phyloP scores from a whole-genome alignment of 2,113 vertebrate genomes.

The Odocoileus virginianus region DNA sequence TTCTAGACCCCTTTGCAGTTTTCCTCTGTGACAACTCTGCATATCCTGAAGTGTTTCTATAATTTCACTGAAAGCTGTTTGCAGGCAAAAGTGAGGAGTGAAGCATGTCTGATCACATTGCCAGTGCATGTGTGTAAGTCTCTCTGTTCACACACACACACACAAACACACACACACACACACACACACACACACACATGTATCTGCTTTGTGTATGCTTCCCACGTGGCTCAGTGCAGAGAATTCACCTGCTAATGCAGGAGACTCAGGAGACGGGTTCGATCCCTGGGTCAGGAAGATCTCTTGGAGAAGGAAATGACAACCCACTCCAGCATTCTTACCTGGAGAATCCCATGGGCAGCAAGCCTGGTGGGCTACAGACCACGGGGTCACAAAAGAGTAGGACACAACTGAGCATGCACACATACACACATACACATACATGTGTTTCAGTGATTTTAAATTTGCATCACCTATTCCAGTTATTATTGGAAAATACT shows the following conservation, averaged over 20 bases:
- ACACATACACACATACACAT: neutral
- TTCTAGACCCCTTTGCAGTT: neutral
- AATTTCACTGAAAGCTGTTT: neutral
- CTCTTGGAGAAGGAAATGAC: neutral
- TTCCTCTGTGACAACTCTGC: neutral
- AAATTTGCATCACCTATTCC: neutral
- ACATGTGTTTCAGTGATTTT: neutral
- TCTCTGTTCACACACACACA: neutral
- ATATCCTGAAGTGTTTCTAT: neutral
- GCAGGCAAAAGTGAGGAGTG: neutral
- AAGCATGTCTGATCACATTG: neutral
- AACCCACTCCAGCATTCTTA: neutral
- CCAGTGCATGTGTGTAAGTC: neutral
- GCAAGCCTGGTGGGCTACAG: neutral
- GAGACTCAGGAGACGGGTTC: neutral
- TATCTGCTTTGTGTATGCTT: neutral
- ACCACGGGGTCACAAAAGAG: neutral
- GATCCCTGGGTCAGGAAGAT: neutral
- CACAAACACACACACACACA: neutral
- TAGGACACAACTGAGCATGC: neutral
- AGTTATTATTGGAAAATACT: neutral
- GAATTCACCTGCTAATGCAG: neutral
- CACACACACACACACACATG: neutral
- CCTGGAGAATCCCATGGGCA: neutral
- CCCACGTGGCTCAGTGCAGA: neutral